A percentile compares a stretch with the other conserved stretches of the same genome.
Evolutionary conservation across 2,888 invertebrate genomes (phyloP).

Genomic region (Drosophila trichaetosa): DNA sequence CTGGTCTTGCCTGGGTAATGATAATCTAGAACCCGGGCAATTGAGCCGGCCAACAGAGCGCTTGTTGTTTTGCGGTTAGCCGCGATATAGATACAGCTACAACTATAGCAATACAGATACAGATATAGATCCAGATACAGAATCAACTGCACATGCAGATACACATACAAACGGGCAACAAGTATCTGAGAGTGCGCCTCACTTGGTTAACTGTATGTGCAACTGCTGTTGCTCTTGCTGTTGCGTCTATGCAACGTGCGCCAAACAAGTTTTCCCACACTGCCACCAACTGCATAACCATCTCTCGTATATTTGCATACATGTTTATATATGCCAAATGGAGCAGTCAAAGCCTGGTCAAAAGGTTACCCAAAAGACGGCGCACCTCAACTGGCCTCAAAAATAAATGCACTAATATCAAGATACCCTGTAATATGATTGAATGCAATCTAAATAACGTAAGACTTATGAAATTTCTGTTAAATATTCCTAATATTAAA

Average conservation of each 20-base stretch:
- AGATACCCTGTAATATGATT: constrained; percentile 20
- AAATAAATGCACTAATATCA: not conserved
- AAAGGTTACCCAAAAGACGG: constrained; percentile 69
- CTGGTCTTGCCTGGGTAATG: constrained; percentile 43
- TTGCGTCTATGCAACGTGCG: constrained; percentile 50
- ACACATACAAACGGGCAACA: constrained; percentile 34
- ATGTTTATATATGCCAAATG: constrained; percentile 46
- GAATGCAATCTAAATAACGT: not conserved
- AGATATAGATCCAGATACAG: constrained; percentile 21
- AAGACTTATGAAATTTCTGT: too few relatives aligned
- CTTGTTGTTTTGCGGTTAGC: constrained; percentile 71
- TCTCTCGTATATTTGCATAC: constrained; percentile 26
- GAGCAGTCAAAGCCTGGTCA: constrained; percentile 73
- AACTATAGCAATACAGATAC: constrained; percentile 8
- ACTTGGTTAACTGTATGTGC: constrained; percentile 60
- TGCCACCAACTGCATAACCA: constrained; percentile 37
- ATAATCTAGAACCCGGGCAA: constrained; percentile 73
- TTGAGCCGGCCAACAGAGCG: constrained; percentile 57
- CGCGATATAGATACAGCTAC: constrained; percentile 57
- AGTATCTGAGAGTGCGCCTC: constrained; percentile 57
- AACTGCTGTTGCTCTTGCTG: constrained; percentile 37
- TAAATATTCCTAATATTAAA: not conserved
- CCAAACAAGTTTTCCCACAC: constrained; percentile 60
- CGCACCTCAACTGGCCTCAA: constrained; percentile 52
- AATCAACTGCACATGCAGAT: not conserved